A percentile compares a stretch with the other conserved stretches of the same genome.
Conservation (phyloP, 2,888 invertebrate species). For the Caenorhabditis parvicauda region DNA sequence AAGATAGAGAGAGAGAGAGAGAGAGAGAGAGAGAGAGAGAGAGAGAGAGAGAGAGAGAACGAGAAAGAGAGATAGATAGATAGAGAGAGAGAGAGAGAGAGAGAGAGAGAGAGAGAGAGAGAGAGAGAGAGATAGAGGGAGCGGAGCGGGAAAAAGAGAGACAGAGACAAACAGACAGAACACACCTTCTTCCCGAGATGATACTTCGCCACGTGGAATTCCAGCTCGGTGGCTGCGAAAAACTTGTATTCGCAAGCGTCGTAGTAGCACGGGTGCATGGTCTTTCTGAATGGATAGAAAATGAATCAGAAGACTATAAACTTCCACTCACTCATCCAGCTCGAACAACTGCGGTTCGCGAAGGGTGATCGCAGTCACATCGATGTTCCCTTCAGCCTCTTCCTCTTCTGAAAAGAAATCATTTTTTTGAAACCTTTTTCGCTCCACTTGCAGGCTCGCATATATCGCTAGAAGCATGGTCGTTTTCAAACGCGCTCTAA, state of each 20-base stretch:
- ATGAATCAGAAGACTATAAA: no score
- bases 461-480: no score
- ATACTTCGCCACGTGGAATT: conserved; percentile 21
- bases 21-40: not conserved
- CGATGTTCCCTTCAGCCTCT: no score
- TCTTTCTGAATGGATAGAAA: no score
- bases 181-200: conserved; percentile 15
- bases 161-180: not conserved
- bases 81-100: not conserved
- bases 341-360: no score
- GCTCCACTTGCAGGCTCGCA: no score
- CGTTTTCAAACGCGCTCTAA: no score
- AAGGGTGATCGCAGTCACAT: no score
- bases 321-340: no score
- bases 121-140: conserved; percentile 1
- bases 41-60: not conserved
- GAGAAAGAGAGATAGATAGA: not conserved
- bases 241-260: conserved; percentile 20
- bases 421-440: no score
- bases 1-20: conserved; percentile 1
- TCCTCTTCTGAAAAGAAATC: no score
- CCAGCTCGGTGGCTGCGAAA: conserved; percentile 7
- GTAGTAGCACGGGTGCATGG: conserved; percentile 19
- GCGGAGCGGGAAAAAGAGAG: not conserved
- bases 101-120: conserved; percentile 5